These are phyloP conservation scores for Drosophila sp. DNA, from an alignment of 1,140 invertebrate species.

Conservation along the genomic window DNA sequence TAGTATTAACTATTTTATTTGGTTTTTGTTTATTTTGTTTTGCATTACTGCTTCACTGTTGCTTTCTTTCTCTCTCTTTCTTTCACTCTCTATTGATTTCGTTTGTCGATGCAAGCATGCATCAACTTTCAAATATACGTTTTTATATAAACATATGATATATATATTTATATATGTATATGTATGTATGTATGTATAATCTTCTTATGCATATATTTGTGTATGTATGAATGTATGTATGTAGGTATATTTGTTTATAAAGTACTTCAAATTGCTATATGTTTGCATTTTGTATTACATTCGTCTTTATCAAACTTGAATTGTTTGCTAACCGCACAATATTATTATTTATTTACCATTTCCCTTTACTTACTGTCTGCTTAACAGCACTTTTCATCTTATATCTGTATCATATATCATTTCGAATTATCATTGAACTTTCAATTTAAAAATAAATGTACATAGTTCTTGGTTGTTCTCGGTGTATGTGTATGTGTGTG, in stretches of 20 bases:
- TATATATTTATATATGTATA: constrained; percentile 39
- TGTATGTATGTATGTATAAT: constrained; percentile 49
- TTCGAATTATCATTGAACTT: constrained; percentile 35
- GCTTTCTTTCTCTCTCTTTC: constrained; percentile 30
- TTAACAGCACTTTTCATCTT: constrained; percentile 31
- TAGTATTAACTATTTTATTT: constrained; percentile 16
- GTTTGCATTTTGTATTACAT: constrained; percentile 80
- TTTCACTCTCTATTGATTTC: constrained; percentile 36
- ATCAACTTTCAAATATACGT: constrained; percentile 56
- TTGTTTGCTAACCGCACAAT: constrained; percentile 44
- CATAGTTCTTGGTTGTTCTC: constrained; percentile 54
- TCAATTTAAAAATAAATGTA: constrained; percentile 79
- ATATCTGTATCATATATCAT: not conserved
- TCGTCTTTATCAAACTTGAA: constrained; percentile 46
- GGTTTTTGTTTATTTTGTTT: constrained; percentile 33
- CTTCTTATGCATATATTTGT: constrained; percentile 42
- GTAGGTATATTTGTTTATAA: constrained; percentile 70
- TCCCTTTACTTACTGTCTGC: constrained; percentile 25
- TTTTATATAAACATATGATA: constrained; percentile 58
- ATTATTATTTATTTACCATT: constrained; percentile 9
- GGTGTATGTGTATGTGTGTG: not conserved
- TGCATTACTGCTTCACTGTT: constrained; percentile 16
- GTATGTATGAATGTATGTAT: constrained; percentile 45
- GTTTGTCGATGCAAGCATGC: not conserved
- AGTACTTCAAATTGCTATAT: constrained; percentile 81